phyloP scores from a whole-genome alignment of 2,797 vertebrate genomes.

The Lepus oiostolus region DNA sequence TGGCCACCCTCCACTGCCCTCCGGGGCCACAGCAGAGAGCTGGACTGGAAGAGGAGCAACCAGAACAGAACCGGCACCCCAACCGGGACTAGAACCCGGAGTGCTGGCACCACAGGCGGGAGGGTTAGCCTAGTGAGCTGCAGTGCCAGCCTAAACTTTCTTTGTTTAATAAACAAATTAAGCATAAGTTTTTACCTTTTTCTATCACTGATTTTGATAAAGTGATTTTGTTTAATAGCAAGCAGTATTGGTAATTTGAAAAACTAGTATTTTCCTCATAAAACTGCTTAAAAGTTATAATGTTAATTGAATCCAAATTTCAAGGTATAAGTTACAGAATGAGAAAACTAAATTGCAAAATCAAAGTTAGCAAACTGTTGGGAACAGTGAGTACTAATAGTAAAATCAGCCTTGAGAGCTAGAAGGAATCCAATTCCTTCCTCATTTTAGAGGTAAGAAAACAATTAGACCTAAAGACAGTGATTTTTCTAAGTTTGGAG shows the following conservation, averaged over 20 bases:
- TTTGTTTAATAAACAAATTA: slow-evolving; percentile 31
- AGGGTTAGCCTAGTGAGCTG: no score
- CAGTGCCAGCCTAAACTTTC: not conserved
- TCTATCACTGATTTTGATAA: not conserved
- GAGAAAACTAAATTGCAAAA: slow-evolving; percentile 5
- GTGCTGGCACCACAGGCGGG: no score
- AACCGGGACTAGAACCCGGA: no score
- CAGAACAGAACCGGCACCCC: no score
- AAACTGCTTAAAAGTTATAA: slow-evolving; percentile 31
- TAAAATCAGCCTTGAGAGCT: not conserved
- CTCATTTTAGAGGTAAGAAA: not conserved
- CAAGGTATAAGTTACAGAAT: slow-evolving; percentile 16
- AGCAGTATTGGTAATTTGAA: slow-evolving; percentile 5
- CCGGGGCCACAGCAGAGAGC: no score
- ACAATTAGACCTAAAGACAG: not conserved
- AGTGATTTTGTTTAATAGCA: slow-evolving; percentile 54
- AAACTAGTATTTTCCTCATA: not conserved
- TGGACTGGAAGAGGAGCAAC: not conserved
- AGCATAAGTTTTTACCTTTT: not conserved
- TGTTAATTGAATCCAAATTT: slow-evolving; percentile 35
- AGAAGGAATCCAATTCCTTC: not conserved
- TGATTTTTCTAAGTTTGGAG: not conserved
- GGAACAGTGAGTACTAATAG: not conserved
- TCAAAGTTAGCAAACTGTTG: slow-evolving; percentile 21
- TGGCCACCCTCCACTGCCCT: no score